phyloP scores from a whole-genome alignment of 2,113 vertebrate species.

The Phaetusa simplex region DNA sequence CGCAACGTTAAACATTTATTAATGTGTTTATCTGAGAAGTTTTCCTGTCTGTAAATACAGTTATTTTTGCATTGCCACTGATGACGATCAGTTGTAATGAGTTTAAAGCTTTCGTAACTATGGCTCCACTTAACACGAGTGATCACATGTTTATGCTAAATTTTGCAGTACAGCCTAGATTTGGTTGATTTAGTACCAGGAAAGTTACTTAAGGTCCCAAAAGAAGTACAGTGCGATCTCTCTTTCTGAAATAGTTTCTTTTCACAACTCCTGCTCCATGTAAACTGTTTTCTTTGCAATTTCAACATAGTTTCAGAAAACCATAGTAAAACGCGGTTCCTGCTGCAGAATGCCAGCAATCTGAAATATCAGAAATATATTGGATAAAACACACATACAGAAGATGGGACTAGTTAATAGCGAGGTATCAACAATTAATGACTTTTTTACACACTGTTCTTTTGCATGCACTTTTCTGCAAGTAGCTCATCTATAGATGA shows the following conservation, averaged over 20 bases:
- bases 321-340: background rate
- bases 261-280: background rate
- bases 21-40: background rate
- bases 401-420: background rate
- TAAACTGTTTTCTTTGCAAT: background rate
- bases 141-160: background rate
- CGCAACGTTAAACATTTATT: background rate
- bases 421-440: background rate
- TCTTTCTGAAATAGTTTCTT: background rate
- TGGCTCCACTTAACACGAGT: background rate
- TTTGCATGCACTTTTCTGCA: background rate
- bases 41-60: conserved; percentile 3
- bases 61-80: background rate
- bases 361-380: background rate
- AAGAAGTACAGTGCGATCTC: background rate
- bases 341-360: background rate
- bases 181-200: background rate
- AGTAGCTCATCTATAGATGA: background rate
- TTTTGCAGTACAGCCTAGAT: background rate
- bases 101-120: background rate
- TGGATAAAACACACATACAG: background rate
- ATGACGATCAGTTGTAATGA: background rate
- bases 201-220: background rate
- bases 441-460: background rate
- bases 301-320: background rate